Evolutionary conservation across 2,113 vertebrate genomes (phyloP), one percentile per base, ranked within the genome.

Genomic region (Cryptomyrus ogoouensis): DNA sequence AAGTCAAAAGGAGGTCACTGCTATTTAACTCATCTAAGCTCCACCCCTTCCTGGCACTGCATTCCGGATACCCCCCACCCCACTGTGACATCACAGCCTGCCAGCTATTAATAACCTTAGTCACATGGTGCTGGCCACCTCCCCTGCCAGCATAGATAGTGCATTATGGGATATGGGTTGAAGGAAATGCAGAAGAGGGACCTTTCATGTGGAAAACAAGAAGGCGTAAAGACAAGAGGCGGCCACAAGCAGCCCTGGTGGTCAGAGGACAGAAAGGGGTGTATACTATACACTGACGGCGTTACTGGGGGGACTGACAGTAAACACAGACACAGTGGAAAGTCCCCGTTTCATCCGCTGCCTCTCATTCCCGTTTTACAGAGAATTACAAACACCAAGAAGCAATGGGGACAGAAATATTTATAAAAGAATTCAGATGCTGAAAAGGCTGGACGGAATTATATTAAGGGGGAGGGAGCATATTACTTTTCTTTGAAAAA

Each of bases 41-140:
- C 93, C 91, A 91, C 53, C 88, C 93, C 94, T 94, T 83, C 39
- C 94, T 96, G 94, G 92, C 92, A 95, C 96, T 95, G 95, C 94
- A 87, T 47, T 80, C 50, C 91, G 95, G 96, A 96, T 95, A 96
- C 95, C 94, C 95, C 96, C 31, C 74, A 50, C 90, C 89, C 94
- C 31, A 90, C 92, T 95, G 94, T 97, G 96, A 97, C 96, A 97
- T 97, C 97, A 97, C 95, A 92, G 95, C 95, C 95, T 97, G 95
- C 96, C 94, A 95, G 95, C 95, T 97, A 97, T 97, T 95, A 97
- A 96, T 95, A 97, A 95, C 94, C 85, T 85, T 66, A 58, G 62
- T 89, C 58, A 83, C 92, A 90, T 56, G 90, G 93, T 94, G 62
- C 94, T 31, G 83, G 47, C 47, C n/a, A 94, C 92, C 93, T 35